Base-by-base conservation (phyloP, 2,888 invertebrate genomes). In the Acheta domesticus region DNA sequence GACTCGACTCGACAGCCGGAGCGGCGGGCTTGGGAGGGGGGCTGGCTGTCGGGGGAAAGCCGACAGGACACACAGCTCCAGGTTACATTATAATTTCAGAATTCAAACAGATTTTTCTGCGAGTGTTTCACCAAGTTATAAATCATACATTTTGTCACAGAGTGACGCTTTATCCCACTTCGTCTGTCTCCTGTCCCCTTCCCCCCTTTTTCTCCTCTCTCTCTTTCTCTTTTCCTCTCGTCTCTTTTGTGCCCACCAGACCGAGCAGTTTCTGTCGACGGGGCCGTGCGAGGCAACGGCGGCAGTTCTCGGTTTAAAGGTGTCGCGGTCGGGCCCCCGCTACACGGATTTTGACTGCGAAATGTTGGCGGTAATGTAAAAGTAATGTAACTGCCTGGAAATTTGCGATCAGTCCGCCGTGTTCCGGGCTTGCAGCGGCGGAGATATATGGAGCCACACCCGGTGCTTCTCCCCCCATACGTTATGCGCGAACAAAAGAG, bases 61-160 rank as follows among this genome's bases (percentile, higher is more conserved):
- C 62, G 62, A 62, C 62, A 62, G 62, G 62, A 62, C 62, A 62
- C 14, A 14, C 62, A 36, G 36, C 62, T 62, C 62, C 62, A 62
- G 16, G 62, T 14, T 62, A 62, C 16, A 62, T 62, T 62, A 62
- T 16, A 62, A 16, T 62, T 62, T 16, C 62, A 62, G 62, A 62
- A 62, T 62, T 62, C 62, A 62, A 62, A 62, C 62, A 62, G 62
- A 62, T 62, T 62, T 62, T 62, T 62, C 62, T 62, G 62, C 62
- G 62, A 62, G 62, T 62, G 62, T 16, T 62, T 62, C 62, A 62
- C 62, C n/a, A 62, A 62, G 16, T 62, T 62, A 62, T 62, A 62
- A 62, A 62, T 62, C 62, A 62, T 62, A 62, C 62, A 62, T 62
- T 62, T 62, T 62, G 62, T 62, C 62, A 62, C 62, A 14, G 16